Evolutionary conservation across 2,797 vertebrate species (phyloP).

Genomic region (Macroramphosus scolopax): DNA sequence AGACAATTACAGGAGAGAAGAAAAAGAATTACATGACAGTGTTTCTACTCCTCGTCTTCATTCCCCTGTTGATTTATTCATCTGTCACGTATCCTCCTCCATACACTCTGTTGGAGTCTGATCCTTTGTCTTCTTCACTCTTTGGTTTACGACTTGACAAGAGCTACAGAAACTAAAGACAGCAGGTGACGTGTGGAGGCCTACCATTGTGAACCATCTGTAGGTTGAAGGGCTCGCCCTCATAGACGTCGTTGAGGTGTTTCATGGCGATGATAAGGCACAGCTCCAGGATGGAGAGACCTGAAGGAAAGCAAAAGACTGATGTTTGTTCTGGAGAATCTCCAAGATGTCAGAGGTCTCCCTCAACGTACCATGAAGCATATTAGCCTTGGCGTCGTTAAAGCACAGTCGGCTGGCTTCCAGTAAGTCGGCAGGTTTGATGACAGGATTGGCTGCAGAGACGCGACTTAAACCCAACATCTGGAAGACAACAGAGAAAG

Average conservation of each 20-base stretch:
- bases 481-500: slow-evolving; percentile 63
- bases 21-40: too few relatives aligned
- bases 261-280: slow-evolving; percentile 98
- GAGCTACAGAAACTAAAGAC: too few relatives aligned
- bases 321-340: too few relatives aligned
- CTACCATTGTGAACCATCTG: slow-evolving; percentile 98
- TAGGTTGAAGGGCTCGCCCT: slow-evolving; percentile 95
- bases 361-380: slow-evolving; percentile 96
- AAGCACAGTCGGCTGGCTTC: slow-evolving; percentile 82
- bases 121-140: too few relatives aligned
- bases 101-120: too few relatives aligned
- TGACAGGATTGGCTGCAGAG: slow-evolving; percentile 72
- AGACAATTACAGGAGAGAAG: too few relatives aligned
- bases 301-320: slow-evolving; percentile 55
- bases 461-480: slow-evolving; percentile 82
- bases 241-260: slow-evolving; percentile 92
- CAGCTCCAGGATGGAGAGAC: slow-evolving; percentile 92
- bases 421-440: slow-evolving; percentile 80
- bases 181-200: too few relatives aligned
- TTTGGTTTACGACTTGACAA: too few relatives aligned
- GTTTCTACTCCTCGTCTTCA: too few relatives aligned
- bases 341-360: too few relatives aligned
- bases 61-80: too few relatives aligned
- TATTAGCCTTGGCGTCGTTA: slow-evolving; percentile 85
- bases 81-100: too few relatives aligned